Evolutionary conservation across 1,140 invertebrate genomes (phyloP).

Genomic region (Heterodera carotae): DNA sequence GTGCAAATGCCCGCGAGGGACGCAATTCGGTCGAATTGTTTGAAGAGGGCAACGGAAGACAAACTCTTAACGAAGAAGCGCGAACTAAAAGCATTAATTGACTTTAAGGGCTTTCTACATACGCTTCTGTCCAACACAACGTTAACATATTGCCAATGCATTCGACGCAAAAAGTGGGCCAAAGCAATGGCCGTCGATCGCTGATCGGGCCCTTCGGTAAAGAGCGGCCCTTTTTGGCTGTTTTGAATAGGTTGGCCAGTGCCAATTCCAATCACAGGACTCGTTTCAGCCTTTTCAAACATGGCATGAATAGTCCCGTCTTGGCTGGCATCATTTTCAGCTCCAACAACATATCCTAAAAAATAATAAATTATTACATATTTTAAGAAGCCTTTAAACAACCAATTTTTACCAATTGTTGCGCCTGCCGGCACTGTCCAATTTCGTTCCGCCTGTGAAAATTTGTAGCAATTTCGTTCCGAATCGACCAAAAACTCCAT

Average conservation of each 20-base stretch:
- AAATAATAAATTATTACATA: constrained; percentile 10
- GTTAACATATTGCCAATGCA: constrained; percentile 61
- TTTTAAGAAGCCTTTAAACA: background rate
- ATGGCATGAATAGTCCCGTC: constrained; percentile 15
- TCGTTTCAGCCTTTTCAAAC: background rate
- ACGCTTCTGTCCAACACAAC: constrained; percentile 51
- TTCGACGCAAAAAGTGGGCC: constrained; percentile 46
- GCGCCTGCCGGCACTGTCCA: constrained; percentile 59
- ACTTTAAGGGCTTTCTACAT: no score
- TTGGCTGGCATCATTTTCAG: constrained; percentile 37
- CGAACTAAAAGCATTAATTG: background rate
- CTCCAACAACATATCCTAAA: constrained; percentile 50
- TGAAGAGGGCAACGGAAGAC: constrained; percentile 47
- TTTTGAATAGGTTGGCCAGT: background rate
- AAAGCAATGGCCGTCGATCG: constrained; percentile 45
- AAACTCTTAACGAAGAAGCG: constrained; percentile 31
- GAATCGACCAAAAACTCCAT: constrained; percentile 59
- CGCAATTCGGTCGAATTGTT: constrained; percentile 48
- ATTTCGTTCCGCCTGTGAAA: constrained; percentile 55
- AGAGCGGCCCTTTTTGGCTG: constrained; percentile 1
- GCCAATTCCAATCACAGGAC: constrained; percentile 12
- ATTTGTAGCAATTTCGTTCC: constrained; percentile 56
- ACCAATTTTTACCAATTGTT: constrained; percentile 48
- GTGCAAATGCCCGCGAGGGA: constrained; percentile 44
- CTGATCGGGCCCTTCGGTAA: constrained; percentile 29